Evolutionary conservation across 2,113 vertebrate species (phyloP), one percentile per base, ranked within the genome.

Genomic region (Bombycilla garrulus): DNA sequence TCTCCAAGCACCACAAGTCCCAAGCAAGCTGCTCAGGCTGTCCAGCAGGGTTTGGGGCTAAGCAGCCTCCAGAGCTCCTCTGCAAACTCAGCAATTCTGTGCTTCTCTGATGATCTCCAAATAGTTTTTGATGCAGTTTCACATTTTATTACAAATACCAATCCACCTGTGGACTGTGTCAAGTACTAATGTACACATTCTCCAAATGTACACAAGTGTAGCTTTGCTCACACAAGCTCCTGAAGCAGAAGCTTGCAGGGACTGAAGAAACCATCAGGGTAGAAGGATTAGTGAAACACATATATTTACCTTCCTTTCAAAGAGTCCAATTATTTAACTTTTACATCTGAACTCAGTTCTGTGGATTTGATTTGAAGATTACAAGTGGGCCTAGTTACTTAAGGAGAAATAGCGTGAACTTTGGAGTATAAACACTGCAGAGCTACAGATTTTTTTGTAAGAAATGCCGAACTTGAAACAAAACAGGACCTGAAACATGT

Each of bases 131-230:
- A 72, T 6, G 35, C 8, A 70, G 44, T 56, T 92, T 79, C 33
- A 51, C 28, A 47, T 53, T 71, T 71, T 35, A 40, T 26, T 45
- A 22, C 8, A 47, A 18, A 64, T 35, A 38, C 29, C 35, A 69
- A 21, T 10, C 15, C 15, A 24, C 29, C 48, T 26, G 31, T 21
- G 31, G 35, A 38, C 40, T 47, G n/a, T 31, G 36, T 15, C 28
- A 79, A 71, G 35, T 3, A 12, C 36, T 79, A 44, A 79, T 44
- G 7, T 3, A 16, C 3, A 45, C 33, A 64, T 24, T 29, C 18
- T 50, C 11, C 42, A 53, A n/a, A 80, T 2, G 4, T 12, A 35
- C 5, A 23, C 1, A 23, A 54, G 11, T 0, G 6, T 4, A 54
- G 21, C 6, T 67, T 22, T 56, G 21, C 8, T 88, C 53, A 51